Base-by-base conservation (phyloP, 2,797 vertebrate species). In the Sternotherus odoratus region DNA sequence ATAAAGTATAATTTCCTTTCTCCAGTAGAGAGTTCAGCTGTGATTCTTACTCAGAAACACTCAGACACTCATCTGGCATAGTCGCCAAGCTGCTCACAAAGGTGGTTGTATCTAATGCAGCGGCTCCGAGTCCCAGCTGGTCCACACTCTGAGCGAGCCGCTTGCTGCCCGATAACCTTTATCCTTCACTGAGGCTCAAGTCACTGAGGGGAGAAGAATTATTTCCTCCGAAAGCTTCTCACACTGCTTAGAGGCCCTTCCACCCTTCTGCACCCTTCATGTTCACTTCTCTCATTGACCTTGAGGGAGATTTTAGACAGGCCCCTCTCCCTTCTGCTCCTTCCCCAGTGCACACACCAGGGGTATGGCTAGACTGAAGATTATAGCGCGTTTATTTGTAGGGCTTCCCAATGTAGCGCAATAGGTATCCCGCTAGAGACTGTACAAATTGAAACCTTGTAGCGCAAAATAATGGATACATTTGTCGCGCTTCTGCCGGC, bases 91-190 rank as follows among this genome's bases (percentile, higher is more conserved):
- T 83, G n/a, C 84, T 77, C 83, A 33, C 66, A 53, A 79, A 28
- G 43, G 36, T 69, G 82, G 87, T 46, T 91, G 43, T 39, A 48
- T 74, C 85, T 88, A 89, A 81, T 56, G 77, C 74, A 85, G n/a
- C 12, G 0, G 84, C 77, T 82, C 46, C 54, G 80, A 72, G 11
- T 13, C 79, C 91, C 95, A 89, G 86, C 87, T 93, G 87, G 56
- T 91, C 54, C 85, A 60, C 83, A 60, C 1, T 28, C 79, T 8
- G 53, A 80, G 83, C 46, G 39, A 9, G 1, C 24, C 3, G 0
- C 33, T 1, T 80, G 54, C 85, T 87, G 57, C 50, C 82, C 24
- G n/a, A 82, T 83, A 60, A 3, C 26, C 30, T 75, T 54, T 51
- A 75, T 46, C 49, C 36, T 19, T 12, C 66, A 21, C 54, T 15